A percentile compares a stretch with the other conserved stretches of the same genome.
phyloP scores from a whole-genome alignment of 2,888 invertebrate genomes.

The Andrena flavipes region DNA sequence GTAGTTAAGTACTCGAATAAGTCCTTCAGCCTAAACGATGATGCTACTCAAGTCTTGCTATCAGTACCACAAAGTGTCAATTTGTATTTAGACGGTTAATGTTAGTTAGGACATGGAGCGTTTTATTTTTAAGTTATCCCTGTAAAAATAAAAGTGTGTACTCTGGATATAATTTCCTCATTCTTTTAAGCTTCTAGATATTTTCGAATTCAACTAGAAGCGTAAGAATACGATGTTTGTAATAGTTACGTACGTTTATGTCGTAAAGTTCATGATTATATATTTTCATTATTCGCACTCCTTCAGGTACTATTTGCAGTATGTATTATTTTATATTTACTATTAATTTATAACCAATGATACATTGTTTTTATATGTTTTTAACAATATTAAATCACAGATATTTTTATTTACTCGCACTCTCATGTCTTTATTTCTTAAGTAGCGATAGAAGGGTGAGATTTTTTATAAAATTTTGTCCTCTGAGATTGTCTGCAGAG shows the following conservation, averaged over 20 bases:
- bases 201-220: not conserved
- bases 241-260: not conserved
- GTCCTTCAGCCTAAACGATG: constrained; percentile 29
- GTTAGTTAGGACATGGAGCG: constrained; percentile 56
- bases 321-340: constrained; percentile 11
- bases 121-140: constrained; percentile 67
- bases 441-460: not conserved
- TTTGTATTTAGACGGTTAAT: constrained; percentile 66
- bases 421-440: constrained; percentile 1
- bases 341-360: constrained; percentile 31
- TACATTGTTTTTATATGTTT: constrained; percentile 27
- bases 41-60: constrained; percentile 37
- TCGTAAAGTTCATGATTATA: not conserved
- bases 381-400: constrained; percentile 11
- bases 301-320: not conserved
- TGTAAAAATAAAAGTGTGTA: constrained; percentile 69
- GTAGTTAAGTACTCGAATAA: constrained; percentile 39
- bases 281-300: not conserved
- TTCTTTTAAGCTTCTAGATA: constrained; percentile 24
- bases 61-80: constrained; percentile 46
- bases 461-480: not conserved
- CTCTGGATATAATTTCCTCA: constrained; percentile 52
- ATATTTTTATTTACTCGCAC: constrained; percentile 27
- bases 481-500: not conserved
- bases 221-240: not conserved